These are phyloP conservation scores for Parauchenoglanis punctatus DNA, from an alignment of 2,797 vertebrate species.

Conservation along the genomic window DNA sequence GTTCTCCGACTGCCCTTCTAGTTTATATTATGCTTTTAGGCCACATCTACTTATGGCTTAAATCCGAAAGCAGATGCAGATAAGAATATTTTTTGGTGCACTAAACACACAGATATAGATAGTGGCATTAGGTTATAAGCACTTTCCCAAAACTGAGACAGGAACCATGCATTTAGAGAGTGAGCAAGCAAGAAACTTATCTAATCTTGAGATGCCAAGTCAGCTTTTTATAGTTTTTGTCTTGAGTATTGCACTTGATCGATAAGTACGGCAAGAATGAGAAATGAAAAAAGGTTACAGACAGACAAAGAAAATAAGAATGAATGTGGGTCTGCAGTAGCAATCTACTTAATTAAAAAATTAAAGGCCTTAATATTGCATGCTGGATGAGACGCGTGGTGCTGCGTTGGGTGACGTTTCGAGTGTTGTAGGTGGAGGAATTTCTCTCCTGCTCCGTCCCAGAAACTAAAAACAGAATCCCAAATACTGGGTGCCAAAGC, in stretches of 20 bases:
- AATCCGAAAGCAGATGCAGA: neutral
- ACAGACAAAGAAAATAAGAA: neutral
- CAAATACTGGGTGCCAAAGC: conserved; percentile 50
- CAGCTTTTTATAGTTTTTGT: neutral
- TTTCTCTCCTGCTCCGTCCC: conserved; percentile 44
- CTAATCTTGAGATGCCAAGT: neutral
- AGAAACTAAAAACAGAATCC: conserved; percentile 60
- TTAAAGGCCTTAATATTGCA: neutral
- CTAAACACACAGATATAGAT: neutral
- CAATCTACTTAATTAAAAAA: neutral
- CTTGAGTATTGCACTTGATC: neutral
- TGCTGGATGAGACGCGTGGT: neutral
- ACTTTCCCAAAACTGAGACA: neutral
- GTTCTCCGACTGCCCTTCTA: too few species aligned
- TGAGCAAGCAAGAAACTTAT: too few species aligned
- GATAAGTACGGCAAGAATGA: too few species aligned
- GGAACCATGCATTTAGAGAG: neutral
- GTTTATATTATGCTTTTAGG: neutral
- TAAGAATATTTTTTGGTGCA: neutral
- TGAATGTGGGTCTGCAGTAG: neutral
- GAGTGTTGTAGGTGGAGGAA: conserved; percentile 23
- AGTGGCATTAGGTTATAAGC: neutral
- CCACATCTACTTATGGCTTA: neutral
- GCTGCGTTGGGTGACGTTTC: conserved; percentile 7
- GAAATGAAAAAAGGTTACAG: neutral